These are phyloP conservation scores for Pissodes strobi DNA, from an alignment of 1,140 invertebrate genomes.

Conservation along the genomic window DNA sequence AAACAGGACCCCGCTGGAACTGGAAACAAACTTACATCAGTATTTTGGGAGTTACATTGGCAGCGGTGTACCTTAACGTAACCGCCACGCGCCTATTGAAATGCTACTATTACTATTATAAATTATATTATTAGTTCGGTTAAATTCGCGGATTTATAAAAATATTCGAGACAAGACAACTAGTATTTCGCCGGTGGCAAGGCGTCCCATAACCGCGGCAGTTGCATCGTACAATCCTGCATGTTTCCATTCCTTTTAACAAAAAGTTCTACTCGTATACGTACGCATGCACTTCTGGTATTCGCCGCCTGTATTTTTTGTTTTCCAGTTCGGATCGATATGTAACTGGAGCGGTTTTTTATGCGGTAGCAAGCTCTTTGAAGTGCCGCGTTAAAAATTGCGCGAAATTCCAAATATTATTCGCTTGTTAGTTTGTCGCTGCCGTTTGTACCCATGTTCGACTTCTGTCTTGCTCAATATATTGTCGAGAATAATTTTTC, in stretches of 20 bases:
- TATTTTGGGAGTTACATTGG: too few relatives aligned
- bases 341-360: slow-evolving; percentile 53
- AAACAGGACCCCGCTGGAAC: too few relatives aligned
- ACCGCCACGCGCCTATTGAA: too few relatives aligned
- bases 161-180: too few relatives aligned
- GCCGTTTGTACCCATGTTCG: slow-evolving; percentile 38
- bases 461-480: slow-evolving; percentile 21
- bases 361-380: slow-evolving; percentile 46
- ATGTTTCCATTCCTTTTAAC: slow-evolving; percentile 48
- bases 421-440: slow-evolving; percentile 53
- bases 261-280: slow-evolving; percentile 45
- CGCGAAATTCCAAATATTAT: slow-evolving; percentile 57
- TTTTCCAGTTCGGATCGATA: slow-evolving; percentile 48
- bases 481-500: slow-evolving; percentile 28
- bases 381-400: slow-evolving; percentile 56
- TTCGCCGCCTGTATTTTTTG: slow-evolving; percentile 48
- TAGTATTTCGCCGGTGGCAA: neutral
- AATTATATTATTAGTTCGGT: too few relatives aligned
- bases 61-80: too few relatives aligned
- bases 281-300: slow-evolving; percentile 48
- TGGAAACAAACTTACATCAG: too few relatives aligned
- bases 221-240: slow-evolving; percentile 40
- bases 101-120: too few relatives aligned
- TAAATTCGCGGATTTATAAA: too few relatives aligned
- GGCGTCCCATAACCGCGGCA: slow-evolving; percentile 13